Conservation (phyloP, 1,140 invertebrate species). For the Drosophila erecta region DNA sequence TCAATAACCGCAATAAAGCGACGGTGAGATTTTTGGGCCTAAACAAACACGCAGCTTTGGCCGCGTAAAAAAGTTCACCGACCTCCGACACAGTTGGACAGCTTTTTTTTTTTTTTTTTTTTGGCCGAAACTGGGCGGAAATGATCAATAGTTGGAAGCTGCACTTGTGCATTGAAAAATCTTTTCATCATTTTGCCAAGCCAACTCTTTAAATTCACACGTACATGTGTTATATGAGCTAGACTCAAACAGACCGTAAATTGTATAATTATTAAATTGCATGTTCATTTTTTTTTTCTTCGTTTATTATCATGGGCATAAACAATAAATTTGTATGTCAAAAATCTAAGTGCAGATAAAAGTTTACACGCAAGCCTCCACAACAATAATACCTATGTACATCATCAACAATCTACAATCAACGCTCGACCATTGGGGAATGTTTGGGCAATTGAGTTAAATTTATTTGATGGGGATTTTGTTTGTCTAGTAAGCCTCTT, state of each 20-base stretch:
- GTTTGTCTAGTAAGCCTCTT: slow-evolving; percentile 50
- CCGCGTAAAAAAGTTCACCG: slow-evolving; percentile 53
- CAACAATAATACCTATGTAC: slow-evolving; percentile 17
- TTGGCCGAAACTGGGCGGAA: slow-evolving; percentile 31
- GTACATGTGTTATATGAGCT: slow-evolving; percentile 6
- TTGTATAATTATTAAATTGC: slow-evolving; percentile 76
- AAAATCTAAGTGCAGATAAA: slow-evolving; percentile 63
- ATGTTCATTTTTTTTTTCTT: slow-evolving; percentile 51
- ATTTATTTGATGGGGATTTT: slow-evolving; percentile 54
- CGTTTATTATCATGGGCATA: slow-evolving; percentile 43
- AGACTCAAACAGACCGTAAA: slow-evolving; percentile 73
- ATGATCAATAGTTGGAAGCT: slow-evolving; percentile 32
- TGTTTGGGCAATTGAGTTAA: slow-evolving; percentile 54
- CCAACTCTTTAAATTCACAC: slow-evolving; percentile 25
- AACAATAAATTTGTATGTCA: slow-evolving; percentile 62
- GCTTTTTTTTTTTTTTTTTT: slow-evolving; percentile 18
- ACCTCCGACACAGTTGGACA: slow-evolving; percentile 62
- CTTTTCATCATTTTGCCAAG: not conserved
- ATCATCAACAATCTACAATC: slow-evolving; percentile 23
- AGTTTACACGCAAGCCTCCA: slow-evolving; percentile 44
- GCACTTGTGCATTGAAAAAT: slow-evolving; percentile 22
- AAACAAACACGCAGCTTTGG: slow-evolving; percentile 71
- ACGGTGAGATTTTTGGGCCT: slow-evolving; percentile 63
- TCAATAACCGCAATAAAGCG: slow-evolving; percentile 65
- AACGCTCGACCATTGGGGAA: slow-evolving; percentile 27